Evolutionary conservation across 2,888 invertebrate species (phyloP), one percentile per base, ranked within the genome.

Genomic region (Microdon myrmicae): DNA sequence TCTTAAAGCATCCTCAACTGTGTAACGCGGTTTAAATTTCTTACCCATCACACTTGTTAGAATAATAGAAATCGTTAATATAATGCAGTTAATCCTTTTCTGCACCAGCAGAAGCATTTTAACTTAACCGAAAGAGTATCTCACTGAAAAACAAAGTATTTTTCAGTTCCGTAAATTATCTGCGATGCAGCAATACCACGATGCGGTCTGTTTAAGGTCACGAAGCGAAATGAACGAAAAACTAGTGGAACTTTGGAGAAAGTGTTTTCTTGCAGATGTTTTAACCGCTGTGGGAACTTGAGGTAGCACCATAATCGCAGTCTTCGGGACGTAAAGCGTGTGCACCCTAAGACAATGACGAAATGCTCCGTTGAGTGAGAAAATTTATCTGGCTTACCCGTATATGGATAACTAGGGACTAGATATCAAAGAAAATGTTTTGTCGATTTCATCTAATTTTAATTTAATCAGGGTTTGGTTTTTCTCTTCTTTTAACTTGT

Each of bases 201-300:
- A 64, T 64, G 58, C 59, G 66, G 53, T 66, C 66, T 66, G 66
- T 43, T 66, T 66, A 66, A 59, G 59, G 59, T 66, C 59, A 54
- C 43, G 39, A 48, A 59, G 44, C 44, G 66, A 66, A 66, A 66
- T 66, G 66, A 59, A 59, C 66, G 44, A 44, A 59, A 59, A 44
- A 59, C 41, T 35, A 48, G 45, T 48, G 58, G 37, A 54, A 54
- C 43, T 59, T 43, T 48, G 66, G 66, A 59, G 66, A 66, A 66
- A 66, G 66, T 66, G 66, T 59, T 66, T 66, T 58, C 47, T 44
- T 59, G 47, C 48, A 66, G 48, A 43, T 64, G 41, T 51, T 45
- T 32, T 37, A 58, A 58, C 58, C 38, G 31, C 51, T 51, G 47
- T 64, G 64, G 58, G 58, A 64, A 51, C 7, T 6, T 31, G 37